Evolutionary conservation across 2,797 vertebrate species (phyloP).

Genomic region (Mus spretus): DNA sequence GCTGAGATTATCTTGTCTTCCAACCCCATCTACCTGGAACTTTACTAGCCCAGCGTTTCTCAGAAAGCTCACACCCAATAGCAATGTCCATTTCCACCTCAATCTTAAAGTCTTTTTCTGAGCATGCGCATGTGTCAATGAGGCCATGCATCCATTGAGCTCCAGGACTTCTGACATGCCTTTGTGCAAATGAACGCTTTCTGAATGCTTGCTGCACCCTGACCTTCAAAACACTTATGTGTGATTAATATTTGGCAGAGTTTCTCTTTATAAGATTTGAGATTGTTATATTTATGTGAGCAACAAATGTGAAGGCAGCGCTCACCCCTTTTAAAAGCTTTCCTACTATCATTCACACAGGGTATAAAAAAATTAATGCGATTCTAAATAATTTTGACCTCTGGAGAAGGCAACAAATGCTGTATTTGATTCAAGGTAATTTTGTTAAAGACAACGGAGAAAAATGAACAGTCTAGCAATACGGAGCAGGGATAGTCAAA

Average conservation of each 20-base stretch:
- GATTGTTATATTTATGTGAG: not conserved
- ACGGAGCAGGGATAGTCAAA: conserved; percentile 26
- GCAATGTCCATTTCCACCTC: not conserved
- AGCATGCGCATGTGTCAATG: not conserved
- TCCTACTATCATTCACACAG: conserved; percentile 49
- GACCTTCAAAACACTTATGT: conserved; percentile 22
- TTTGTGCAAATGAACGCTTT: conserved; percentile 20
- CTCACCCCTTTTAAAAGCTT: conserved; percentile 21
- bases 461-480: conserved; percentile 62
- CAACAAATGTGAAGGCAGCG: not conserved
- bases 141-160: not conserved
- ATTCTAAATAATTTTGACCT: conserved; percentile 77
- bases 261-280: conserved; percentile 56
- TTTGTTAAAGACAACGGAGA: conserved; percentile 60
- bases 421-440: conserved; percentile 62
- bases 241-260: conserved; percentile 34
- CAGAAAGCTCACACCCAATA: not conserved
- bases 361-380: conserved; percentile 48
- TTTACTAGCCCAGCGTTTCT: not conserved
- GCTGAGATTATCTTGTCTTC: not conserved
- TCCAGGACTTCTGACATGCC: not conserved
- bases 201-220: not conserved
- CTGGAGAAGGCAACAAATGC: conserved; percentile 68
- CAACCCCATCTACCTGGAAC: not conserved
- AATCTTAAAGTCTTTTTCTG: not conserved